Evolutionary conservation across 1,140 invertebrate species (phyloP), one percentile per base, ranked within the genome.

Genomic region (Trissolcus basalis): DNA sequence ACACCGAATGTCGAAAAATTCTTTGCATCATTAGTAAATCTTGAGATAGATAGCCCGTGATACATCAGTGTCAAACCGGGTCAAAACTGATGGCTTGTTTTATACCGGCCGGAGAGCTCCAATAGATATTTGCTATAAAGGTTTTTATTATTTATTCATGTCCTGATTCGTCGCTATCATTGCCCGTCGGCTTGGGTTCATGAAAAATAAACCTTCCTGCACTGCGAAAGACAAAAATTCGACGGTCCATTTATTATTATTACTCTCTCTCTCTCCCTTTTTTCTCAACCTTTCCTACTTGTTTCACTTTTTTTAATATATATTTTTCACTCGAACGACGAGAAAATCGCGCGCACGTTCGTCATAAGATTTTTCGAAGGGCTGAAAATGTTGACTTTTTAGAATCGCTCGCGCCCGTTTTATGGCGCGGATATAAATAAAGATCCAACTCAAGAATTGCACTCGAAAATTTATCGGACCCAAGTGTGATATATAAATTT

Each of bases 401-500:
- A 15, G 12, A 47, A 35, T 47, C 19, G 45, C 47, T 60, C 13
- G 43, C 14, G 15, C 0, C 36, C 14, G 39, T 53, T 63, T 63
- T 63, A 63, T 53, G n/a, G 50, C 32, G 0, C 6, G 8, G 16
- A 54, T 39, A 64, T 54, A 64, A 64, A 64, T 41, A 48, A 64
- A 63, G 48, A 50, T 63, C 16, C 14, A 51, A 12, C n/a, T 16
- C 7, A 35, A 41, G 27, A 53, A 35, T 53, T 16, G 39, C 11
- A 11, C 14, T 10, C 11, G 13, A 32, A n/a, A 32, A 36, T 35
- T n/a, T 35, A 63, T 54, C 53, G 60, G 49, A 54, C 60, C 49
- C 60, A 35, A 36, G 60, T 54, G 60, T 63, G 36, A 63, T 53
- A 63, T 63, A 36, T 53, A 35, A 15, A 51, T 61, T 53, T 63